Evolutionary conservation across 2,888 invertebrate species (phyloP).

Genomic region (Tridacna crocea): DNA sequence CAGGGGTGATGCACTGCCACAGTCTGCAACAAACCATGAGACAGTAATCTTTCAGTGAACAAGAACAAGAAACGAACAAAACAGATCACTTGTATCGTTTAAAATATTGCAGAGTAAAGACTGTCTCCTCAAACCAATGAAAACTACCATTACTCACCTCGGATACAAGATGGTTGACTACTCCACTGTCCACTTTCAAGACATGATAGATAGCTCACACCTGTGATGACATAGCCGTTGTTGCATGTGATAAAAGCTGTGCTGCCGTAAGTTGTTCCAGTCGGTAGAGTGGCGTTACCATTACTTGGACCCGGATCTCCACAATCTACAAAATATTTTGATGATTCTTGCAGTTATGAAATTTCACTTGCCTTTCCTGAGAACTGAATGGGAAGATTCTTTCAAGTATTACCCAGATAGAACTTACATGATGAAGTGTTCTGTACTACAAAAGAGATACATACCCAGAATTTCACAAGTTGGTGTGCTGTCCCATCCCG

Average conservation of each 20-base stretch:
- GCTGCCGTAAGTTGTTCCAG: constrained; percentile 20
- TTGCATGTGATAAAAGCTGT: constrained; percentile 11
- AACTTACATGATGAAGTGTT: no score
- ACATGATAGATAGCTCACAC: background rate
- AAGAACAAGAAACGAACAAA: background rate
- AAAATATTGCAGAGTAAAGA: background rate
- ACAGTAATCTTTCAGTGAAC: constrained; percentile 16
- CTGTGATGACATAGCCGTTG: background rate
- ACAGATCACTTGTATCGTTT: background rate
- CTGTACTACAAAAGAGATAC: no score
- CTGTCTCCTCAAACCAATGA: no score
- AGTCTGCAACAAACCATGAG: constrained; percentile 7
- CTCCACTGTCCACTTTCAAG: constrained; percentile 1
- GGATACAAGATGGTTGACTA: constrained; percentile 1
- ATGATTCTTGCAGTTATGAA: background rate
- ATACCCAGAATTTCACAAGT: constrained; percentile 14
- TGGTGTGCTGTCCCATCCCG: constrained; percentile 9
- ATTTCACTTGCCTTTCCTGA: no score
- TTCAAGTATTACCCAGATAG: no score
- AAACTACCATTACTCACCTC: background rate
- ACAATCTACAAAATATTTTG: constrained; percentile 24
- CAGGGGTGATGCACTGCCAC: constrained; percentile 2
- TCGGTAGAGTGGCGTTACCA: constrained; percentile 18
- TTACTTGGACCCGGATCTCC: constrained; percentile 10
- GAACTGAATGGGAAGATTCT: no score